Evolutionary conservation across 1,140 invertebrate species (phyloP).

Genomic region (Pogonognathellus flavescens): DNA sequence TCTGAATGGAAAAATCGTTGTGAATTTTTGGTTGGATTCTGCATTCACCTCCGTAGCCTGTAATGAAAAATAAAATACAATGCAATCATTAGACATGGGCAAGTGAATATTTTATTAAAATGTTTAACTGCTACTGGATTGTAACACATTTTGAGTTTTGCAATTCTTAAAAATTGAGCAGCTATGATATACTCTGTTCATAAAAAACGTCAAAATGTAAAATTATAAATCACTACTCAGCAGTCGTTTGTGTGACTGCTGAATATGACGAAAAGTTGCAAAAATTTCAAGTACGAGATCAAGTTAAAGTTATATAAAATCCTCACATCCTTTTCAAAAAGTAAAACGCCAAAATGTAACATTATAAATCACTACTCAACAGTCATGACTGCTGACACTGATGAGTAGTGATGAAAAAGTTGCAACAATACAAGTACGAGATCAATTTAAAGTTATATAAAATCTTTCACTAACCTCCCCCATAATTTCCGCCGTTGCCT

Average conservation of each 20-base stretch:
- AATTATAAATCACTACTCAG: not conserved
- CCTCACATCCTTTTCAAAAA: no score
- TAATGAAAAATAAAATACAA: no score
- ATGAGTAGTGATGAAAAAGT: not conserved
- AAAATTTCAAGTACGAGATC: not conserved
- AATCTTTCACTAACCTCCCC: not conserved
- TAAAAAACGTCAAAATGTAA: not conserved
- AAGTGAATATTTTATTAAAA: no score
- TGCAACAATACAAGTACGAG: not conserved
- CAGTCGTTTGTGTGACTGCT: not conserved
- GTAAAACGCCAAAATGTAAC: not conserved
- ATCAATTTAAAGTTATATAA: not conserved
- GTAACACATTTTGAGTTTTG: no score
- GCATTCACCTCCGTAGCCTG: no score
- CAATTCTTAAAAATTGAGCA: no score
- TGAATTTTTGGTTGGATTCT: no score
- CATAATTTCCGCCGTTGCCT: not conserved
- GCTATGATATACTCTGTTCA: no score
- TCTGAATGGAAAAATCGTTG: no score
- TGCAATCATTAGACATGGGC: no score
- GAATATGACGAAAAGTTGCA: not conserved
- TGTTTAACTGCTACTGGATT: not conserved
- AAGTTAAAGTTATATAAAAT: no score
- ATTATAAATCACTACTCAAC: not conserved
- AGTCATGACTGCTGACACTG: no score